Base-by-base conservation (phyloP, 2,797 vertebrate species). In the Brachymystax lenok region DNA sequence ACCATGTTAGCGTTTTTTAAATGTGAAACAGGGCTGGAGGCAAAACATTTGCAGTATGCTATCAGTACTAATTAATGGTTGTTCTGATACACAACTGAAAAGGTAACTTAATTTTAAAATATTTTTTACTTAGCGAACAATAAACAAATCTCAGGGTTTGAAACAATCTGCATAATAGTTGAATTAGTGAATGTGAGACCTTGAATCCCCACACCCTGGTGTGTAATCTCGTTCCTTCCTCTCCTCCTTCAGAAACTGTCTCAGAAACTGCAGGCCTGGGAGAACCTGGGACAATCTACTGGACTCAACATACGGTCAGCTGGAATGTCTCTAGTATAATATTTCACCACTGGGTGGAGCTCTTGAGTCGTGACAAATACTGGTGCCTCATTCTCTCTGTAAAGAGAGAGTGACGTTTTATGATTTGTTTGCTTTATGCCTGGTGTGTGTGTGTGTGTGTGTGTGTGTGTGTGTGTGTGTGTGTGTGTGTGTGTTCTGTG, bases 221-320 rank as follows among this genome's bases (percentile, higher is more conserved):
- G 40, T 16, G 27, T n/a, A 3, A 27, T 68, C 50, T 14, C 17
- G 16, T 74, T 46, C 4, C 17, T 3, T 70, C 69, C 5, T 16
- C 16, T 10, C 16, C 28, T 35, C 19, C 52, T 84, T 46, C 76
- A 99, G 98, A 96, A 93, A 88, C 82, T 97, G 74, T 79, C 90
- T 64, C 90, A 90, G 67, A 97, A 96, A 84, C 87, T 99, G 61
- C 93, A 95, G 79, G 93, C 90, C 83, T 99, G 97, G 98, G 97
- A 98, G 85, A 96, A 92, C 64, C 85, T 98, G 81, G 95, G 97
- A 4, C 95, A 96, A 74, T 94, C 83, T 52, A 96, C 95, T 30
- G 97, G 97, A 82, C 92, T 99, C 80, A 96, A 93, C 85, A 97
- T 99, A 89, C 96, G 96, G 98, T 98, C 87, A 80, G 95, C 10